Percentiles rank a stretch among this genome's conserved stretches.
These are phyloP conservation scores for Manis pentadactyla DNA, from an alignment of 2,797 vertebrate genomes.

Conservation along the genomic window DNA sequence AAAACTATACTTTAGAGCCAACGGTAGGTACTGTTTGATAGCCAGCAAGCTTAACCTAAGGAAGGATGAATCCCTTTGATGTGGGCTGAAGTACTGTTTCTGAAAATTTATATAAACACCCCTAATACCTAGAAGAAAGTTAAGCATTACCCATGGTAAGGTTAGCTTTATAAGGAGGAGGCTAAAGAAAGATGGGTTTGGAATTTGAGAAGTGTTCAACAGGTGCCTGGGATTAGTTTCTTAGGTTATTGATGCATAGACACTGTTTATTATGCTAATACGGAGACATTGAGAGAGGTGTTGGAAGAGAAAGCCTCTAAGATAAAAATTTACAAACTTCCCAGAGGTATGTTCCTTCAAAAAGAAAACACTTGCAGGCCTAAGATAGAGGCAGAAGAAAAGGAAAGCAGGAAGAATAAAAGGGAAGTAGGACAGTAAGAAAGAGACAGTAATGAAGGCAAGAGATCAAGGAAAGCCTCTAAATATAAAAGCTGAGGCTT, in stretches of 20 bases:
- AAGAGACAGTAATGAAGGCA: background rate
- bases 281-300: background rate
- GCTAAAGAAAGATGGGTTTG: background rate
- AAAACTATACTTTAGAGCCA: slow-evolving; percentile 5
- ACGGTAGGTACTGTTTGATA: background rate
- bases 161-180: background rate
- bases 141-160: background rate
- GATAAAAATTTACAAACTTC: background rate
- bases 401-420: background rate
- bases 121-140: background rate
- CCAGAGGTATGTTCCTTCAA: background rate
- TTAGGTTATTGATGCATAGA: background rate
- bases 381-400: background rate
- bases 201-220: background rate
- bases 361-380: background rate
- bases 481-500: background rate
- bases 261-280: background rate
- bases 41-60: background rate
- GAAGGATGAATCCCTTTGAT: background rate
- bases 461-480: background rate
- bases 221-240: background rate
- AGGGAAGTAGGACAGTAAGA: background rate
- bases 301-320: background rate
- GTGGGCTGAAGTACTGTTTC: background rate
- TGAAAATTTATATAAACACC: slow-evolving; percentile 25